Evolutionary conservation across 2,888 invertebrate genomes (phyloP).

Genomic region (Seladonia tumulorum): DNA sequence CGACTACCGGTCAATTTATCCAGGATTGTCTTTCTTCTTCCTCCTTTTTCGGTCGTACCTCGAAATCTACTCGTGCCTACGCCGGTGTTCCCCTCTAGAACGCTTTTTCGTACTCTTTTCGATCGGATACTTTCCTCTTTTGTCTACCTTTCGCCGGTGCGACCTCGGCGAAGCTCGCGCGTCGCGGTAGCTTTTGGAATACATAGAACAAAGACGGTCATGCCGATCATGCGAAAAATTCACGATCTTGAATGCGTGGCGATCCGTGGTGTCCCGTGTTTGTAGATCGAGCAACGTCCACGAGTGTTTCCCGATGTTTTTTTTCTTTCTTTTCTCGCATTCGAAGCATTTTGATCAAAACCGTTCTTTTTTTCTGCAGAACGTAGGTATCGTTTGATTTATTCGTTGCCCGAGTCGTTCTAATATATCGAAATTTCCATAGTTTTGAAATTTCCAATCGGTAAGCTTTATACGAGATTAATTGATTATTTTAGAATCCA

Average conservation of each 20-base stretch:
- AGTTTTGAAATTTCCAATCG: no score
- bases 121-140: conserved; percentile 45
- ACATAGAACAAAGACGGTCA: conserved; percentile 8
- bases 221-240: conserved; percentile 25
- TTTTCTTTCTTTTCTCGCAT: background rate
- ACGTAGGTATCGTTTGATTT: background rate
- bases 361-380: background rate
- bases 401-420: background rate
- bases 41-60: conserved; percentile 69
- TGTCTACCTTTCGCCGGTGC: conserved; percentile 43
- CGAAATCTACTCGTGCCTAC: conserved; percentile 62
- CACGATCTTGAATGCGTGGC: background rate
- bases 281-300: background rate
- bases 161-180: conserved; percentile 23
- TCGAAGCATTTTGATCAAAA: background rate
- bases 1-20: conserved; percentile 83
- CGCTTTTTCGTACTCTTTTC: conserved; percentile 53
- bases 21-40: conserved; percentile 72
- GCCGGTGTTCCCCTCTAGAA: conserved; percentile 32
- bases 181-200: conserved; percentile 30
- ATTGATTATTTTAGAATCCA: no score
- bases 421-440: background rate
- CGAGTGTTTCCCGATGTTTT: background rate
- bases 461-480: no score
- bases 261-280: background rate